phyloP scores from a whole-genome alignment of 2,113 vertebrate genomes.

The Syngnathoides biaculeatus region DNA sequence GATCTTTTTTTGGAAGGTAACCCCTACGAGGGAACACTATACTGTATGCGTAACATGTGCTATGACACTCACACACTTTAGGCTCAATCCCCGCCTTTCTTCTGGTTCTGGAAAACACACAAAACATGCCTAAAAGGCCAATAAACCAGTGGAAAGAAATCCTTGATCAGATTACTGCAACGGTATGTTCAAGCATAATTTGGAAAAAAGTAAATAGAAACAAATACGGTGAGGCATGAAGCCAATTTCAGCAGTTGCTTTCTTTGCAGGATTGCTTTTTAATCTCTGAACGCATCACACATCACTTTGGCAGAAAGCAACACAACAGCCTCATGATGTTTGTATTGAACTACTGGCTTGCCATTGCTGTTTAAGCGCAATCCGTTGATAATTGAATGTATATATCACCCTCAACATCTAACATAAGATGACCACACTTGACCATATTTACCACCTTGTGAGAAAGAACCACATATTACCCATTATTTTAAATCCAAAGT shows the following conservation, averaged over 20 bases:
- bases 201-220: constrained; percentile 11
- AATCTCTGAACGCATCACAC: not conserved
- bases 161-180: constrained; percentile 44
- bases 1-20: too few relatives aligned
- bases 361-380: constrained; percentile 18
- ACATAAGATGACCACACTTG: not conserved
- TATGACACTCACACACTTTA: not conserved
- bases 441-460: not conserved
- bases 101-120: constrained; percentile 16
- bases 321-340: constrained; percentile 31
- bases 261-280: not conserved
- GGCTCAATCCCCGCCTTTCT: constrained; percentile 4
- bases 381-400: constrained; percentile 42
- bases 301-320: constrained; percentile 13
- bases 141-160: constrained; percentile 35
- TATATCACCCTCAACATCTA: constrained; percentile 19
- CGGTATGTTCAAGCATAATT: constrained; percentile 36
- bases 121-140: constrained; percentile 12
- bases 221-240: constrained; percentile 18
- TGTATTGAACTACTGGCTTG: constrained; percentile 35
- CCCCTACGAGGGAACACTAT: too few relatives aligned
- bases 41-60: not conserved
- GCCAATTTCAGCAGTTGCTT: constrained; percentile 25
- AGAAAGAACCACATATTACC: constrained; percentile 25
- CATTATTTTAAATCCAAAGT: constrained; percentile 18